These are phyloP conservation scores for Myotis findleyi DNA, from an alignment of 2,797 vertebrate genomes.

Conservation along the genomic window DNA sequence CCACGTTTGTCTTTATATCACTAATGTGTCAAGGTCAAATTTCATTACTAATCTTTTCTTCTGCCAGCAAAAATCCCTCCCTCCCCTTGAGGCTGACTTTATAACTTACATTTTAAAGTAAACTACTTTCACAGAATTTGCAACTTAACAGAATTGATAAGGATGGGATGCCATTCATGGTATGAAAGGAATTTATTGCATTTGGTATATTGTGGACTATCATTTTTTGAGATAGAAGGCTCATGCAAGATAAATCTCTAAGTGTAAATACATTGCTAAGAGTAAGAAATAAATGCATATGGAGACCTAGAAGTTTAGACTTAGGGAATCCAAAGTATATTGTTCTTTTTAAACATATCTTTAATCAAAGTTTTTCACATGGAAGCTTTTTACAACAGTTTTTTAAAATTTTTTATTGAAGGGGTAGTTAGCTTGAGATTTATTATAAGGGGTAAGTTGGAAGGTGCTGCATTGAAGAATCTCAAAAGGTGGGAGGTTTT, in stretches of 20 bases:
- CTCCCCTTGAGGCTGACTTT: background rate
- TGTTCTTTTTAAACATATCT: background rate
- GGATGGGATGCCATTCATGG: background rate
- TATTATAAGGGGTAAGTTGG: background rate
- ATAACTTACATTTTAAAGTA: slow-evolving; percentile 24
- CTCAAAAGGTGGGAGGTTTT: background rate
- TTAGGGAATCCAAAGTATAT: background rate
- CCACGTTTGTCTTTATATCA: slow-evolving; percentile 67
- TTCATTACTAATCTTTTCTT: slow-evolving; percentile 68
- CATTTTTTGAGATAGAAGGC: background rate
- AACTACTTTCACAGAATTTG: slow-evolving; percentile 6
- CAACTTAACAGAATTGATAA: background rate
- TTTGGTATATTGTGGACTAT: background rate
- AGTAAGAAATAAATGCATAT: slow-evolving; percentile 35
- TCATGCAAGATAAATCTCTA: background rate
- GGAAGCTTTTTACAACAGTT: background rate
- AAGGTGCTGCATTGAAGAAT: background rate
- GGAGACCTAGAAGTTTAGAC: slow-evolving; percentile 24
- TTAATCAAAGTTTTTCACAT: background rate
- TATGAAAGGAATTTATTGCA: slow-evolving; percentile 34
- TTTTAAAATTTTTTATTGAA: background rate
- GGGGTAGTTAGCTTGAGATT: background rate
- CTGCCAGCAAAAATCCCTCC: background rate
- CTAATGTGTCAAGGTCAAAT: slow-evolving; percentile 50
- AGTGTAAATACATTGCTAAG: slow-evolving; percentile 4